Conservation (phyloP, 2,888 invertebrate genomes). For the Troides helena region DNA sequence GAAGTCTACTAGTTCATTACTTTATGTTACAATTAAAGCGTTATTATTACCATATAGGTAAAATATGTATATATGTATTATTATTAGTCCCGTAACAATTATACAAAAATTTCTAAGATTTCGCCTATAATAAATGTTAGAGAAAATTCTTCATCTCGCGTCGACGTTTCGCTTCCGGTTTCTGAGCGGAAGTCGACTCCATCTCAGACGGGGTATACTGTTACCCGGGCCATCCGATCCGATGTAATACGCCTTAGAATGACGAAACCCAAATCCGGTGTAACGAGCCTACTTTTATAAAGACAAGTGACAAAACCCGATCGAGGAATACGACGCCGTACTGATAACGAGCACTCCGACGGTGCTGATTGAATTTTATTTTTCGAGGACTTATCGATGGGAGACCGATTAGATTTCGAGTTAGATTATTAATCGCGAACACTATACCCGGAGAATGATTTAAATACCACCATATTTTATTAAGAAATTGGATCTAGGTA, state of each 20-base stretch:
- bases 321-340: conserved; percentile 7
- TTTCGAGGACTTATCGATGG: conserved; percentile 11
- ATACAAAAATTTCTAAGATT: too few species aligned
- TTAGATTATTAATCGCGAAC: background rate
- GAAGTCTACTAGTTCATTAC: too few species aligned
- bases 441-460: background rate
- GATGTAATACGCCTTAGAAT: conserved; percentile 9
- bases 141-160: conserved; percentile 6
- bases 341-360: conserved; percentile 7
- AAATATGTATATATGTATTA: too few species aligned
- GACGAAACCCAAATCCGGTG: conserved; percentile 15
- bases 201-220: conserved; percentile 11
- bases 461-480: background rate
- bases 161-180: conserved; percentile 11
- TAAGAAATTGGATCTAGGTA: background rate
- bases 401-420: conserved; percentile 10
- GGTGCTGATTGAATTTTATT: conserved; percentile 19
- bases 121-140: background rate
- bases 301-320: conserved; percentile 10
- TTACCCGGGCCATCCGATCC: conserved; percentile 17
- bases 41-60: too few species aligned
- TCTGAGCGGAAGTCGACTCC: conserved; percentile 14
- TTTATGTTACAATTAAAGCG: too few species aligned
- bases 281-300: conserved; percentile 25
- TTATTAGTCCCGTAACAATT: too few species aligned